Percentiles rank a stretch among this genome's conserved stretches.
Conservation (phyloP, 2,113 vertebrate species). For the Abramis brama region DNA sequence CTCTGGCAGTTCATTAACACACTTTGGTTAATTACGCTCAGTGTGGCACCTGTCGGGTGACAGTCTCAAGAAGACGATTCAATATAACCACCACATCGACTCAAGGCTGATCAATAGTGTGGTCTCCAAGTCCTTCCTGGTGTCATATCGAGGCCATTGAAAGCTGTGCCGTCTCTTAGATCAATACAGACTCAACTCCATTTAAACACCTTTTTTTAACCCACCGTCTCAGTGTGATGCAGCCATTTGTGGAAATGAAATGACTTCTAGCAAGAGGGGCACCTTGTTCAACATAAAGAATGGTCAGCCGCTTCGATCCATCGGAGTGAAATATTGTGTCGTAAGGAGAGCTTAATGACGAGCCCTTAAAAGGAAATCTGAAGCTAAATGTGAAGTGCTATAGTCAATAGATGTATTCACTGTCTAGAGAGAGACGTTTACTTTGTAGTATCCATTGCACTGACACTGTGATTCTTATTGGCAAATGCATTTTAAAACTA, state of each 20-base stretch:
- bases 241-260: conserved; percentile 61
- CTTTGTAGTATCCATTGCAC: not conserved
- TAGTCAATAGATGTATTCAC: conserved; percentile 1
- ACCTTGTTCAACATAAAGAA: conserved; percentile 63
- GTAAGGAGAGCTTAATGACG: conserved; percentile 63
- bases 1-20: not conserved
- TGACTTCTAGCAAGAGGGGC: conserved; percentile 56
- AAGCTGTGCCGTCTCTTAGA: conserved; percentile 59
- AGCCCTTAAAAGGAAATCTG: conserved; percentile 37
- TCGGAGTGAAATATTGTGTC: conserved; percentile 60
- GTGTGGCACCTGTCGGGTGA: conserved; percentile 14
- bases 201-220: conserved; percentile 56
- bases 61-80: not conserved
- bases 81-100: conserved; percentile 32
- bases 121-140: conserved; percentile 65
- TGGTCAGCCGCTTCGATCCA: conserved; percentile 58
- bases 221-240: conserved; percentile 67
- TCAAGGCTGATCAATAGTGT: conserved; percentile 66
- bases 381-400: not conserved
- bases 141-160: conserved; percentile 67
- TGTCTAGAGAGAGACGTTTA: not conserved
- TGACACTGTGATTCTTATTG: not conserved
- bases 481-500: not conserved
- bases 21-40: not conserved
- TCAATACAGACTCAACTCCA: conserved; percentile 62